Base-by-base conservation (phyloP, 35 echinoderm and acorn worm genomes). In the Ophioderma brevispina region DNA sequence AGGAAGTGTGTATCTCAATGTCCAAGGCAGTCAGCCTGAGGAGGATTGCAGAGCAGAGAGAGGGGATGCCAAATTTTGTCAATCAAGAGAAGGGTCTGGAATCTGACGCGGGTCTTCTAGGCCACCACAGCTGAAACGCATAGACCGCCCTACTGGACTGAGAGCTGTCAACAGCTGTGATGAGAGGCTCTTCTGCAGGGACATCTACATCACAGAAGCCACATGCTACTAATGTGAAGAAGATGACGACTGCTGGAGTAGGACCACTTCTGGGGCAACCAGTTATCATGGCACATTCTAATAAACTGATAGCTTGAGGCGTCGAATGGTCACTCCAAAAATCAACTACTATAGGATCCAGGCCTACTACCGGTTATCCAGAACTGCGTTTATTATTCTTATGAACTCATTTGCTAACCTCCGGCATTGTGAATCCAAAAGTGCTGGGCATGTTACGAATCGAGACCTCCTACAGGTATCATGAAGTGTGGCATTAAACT, bases 1-100 rank as follows among this genome's bases (percentile, higher is more conserved):
- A 76, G 96, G 96, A 3, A 92, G 90, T 33, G 78, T 98, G 33
- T 98, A 92, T 88, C 90, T 49, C 34, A 86, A 88, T 38, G 88
- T 86, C 18, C 87, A 94, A 46, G 88, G 76, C 30, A 33, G 19
- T 31, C 36, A 52, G 34, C 79, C 38, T 2, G 88, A 63, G 35
- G 35, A 55, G 40, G 11, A 56, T 34, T 75, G 80, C 38, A 23
- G 33, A 32, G 18, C 5, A 79, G 3, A 70, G 79, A 55, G 77
- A 32, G n/a, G 46, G 82, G 34, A 34, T 76, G 17, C 33, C 59
- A 70, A 25, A 25, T 25, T 70, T 70, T 70, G 59, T 70, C 17
- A 70, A 70, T 70, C 59, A 25, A n/a, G 43, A 59, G 40, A 32
- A 82, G 79, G 32, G 75, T 38, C 15, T 70, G 1, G 59, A 8